Conservation (phyloP, 2,888 invertebrate genomes). For the Ophion ventricosus region DNA sequence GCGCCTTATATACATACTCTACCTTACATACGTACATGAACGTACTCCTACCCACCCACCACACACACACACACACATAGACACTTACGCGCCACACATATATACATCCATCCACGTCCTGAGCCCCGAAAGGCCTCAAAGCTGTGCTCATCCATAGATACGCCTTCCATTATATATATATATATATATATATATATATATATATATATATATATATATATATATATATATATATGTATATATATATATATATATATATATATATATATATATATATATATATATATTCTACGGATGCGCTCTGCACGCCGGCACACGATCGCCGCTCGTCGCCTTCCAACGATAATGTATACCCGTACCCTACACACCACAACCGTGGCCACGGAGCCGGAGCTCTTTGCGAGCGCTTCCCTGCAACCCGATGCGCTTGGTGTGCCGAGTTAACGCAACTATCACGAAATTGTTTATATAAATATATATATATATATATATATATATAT, state of each 20-base stretch:
- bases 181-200: background rate
- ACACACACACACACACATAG: conserved; percentile 1
- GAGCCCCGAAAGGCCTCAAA: background rate
- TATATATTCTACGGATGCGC: conserved; percentile 21
- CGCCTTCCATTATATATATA: conserved; percentile 5
- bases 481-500: background rate
- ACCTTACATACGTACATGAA: background rate
- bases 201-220: background rate
- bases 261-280: conserved; percentile 8
- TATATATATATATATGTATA: conserved; percentile 9
- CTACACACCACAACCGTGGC: conserved; percentile 11
- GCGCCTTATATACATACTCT: conserved; percentile 21
- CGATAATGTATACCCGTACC: conserved; percentile 50
- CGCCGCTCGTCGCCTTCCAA: conserved; percentile 48
- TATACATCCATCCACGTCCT: background rate
- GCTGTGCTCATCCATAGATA: background rate
- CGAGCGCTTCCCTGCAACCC: conserved; percentile 30
- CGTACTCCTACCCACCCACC: background rate
- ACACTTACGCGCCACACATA: no score
- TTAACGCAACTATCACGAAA: conserved; percentile 38
- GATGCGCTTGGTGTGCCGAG: conserved; percentile 40
- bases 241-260: background rate
- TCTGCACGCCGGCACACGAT: conserved; percentile 46
- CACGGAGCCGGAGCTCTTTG: conserved; percentile 2
- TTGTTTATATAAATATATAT: background rate